Evolutionary conservation across 2,888 invertebrate species (phyloP), one percentile per base, ranked within the genome.

Genomic region (Drosophila kambysellisi): DNA sequence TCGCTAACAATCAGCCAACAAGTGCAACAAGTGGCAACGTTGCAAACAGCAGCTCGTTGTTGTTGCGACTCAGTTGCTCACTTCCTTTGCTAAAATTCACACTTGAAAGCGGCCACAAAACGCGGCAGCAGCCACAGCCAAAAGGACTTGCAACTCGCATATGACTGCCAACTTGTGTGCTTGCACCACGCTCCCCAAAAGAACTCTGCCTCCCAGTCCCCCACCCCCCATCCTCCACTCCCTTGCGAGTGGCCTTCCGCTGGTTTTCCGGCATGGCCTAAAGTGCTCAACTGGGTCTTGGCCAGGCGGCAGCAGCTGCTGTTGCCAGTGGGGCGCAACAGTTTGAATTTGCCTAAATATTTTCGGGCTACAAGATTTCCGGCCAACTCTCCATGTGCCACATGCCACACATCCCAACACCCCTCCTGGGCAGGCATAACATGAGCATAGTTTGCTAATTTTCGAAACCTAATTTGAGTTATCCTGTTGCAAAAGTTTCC

Each of bases 331-430:
- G 60, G 39, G 64, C 59, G 87, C 85, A 85, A 88, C 85, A 85
- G 85, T 86, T 85, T 71, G 74, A 66, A 79, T 76, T 78, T 71
- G 83, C 82, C 87, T 74, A 83, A 85, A 88, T 86, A 83, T 83
- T 88, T 80, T 70, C 15, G 46, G 70, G 74, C 87, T 78, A 76
- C 80, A 78, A 88, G 89, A 88, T 88, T 83, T 88, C 85, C 85
- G 83, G 81, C 64, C 35, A 58, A 69, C 61, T 48, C 62, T 62
- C 39, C 56, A 5, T 39, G 25, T 56, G 39, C 39, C 37, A 7
- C 29, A 39, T 56, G 46, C 25, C 46, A 8, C 46, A 15, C 25
- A 15, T 4, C 62, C 33, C 60, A 20, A 2, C 32, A 33, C 20
- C n/a, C 32, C 29, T 33, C 43, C 35, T 4, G 43, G 39, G 76